Conservation (phyloP, 2,113 vertebrate species). For the Lophura nycthemera region DNA sequence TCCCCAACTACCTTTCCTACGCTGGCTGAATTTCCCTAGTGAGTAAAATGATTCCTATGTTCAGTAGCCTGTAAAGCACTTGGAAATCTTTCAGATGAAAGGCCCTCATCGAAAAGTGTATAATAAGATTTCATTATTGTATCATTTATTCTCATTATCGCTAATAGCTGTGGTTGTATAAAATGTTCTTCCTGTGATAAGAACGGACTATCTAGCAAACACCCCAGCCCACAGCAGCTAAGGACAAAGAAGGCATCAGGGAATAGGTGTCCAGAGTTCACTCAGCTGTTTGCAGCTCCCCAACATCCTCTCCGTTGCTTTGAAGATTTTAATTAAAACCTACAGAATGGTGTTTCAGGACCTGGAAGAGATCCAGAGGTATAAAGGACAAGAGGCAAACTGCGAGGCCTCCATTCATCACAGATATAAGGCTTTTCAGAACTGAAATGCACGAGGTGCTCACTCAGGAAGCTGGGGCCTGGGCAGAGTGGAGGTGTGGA, state of each 20-base stretch:
- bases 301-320: background rate
- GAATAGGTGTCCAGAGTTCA: background rate
- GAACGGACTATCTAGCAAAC: slow-evolving; percentile 1
- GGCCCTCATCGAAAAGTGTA: slow-evolving; percentile 22
- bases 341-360: background rate
- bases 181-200: slow-evolving; percentile 48
- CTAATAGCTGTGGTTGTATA: slow-evolving; percentile 48
- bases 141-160: slow-evolving; percentile 60
- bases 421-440: background rate
- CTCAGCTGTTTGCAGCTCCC: background rate
- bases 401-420: accelerated
- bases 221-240: background rate
- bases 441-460: background rate
- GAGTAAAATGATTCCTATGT: slow-evolving; percentile 30
- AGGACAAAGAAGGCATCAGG: slow-evolving; percentile 40
- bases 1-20: background rate
- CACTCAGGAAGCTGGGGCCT: background rate
- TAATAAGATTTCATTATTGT: slow-evolving; percentile 58
- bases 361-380: slow-evolving; percentile 34
- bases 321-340: slow-evolving; percentile 66
- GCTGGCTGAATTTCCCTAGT: slow-evolving; percentile 1
- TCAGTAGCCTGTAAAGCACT: slow-evolving; percentile 50
- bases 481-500: accelerated
- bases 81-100: slow-evolving; percentile 55
- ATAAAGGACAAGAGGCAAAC: background rate